Base-by-base conservation (phyloP, 1,140 invertebrate genomes). In the Drosophila ogumai region DNA sequence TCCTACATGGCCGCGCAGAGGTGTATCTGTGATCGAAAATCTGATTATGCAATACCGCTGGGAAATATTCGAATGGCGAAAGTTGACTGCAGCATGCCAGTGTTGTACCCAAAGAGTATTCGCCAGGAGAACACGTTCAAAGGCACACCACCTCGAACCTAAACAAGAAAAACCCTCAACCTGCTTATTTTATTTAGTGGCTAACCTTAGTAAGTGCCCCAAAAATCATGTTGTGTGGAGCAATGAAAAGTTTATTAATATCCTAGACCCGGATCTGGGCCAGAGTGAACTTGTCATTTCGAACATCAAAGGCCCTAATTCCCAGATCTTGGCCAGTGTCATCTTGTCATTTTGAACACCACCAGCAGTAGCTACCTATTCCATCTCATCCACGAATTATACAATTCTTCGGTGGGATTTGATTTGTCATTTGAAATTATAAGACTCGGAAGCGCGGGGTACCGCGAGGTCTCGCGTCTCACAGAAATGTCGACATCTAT, bases 11-110 rank as follows among this genome's bases (percentile, higher is more conserved):
- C 32, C 44, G 32, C 36, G 54, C 46, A 52, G 40, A 76, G 44
- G 25, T 76, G 55, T 76, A 68, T 77, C 49, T 77, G 74, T 56
- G 74, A 40, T 77, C 59, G 74, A 77, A 59, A 77, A 77, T 77
- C 50, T 59, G 55, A 58, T 77, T 77, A 77, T 77, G 74, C 74
- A 76, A 76, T 36, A 54, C 46, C 63, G 54, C 55, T 67, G 73
- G 43, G 34, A 50, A 69, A 69, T 69, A 67, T 65, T 25, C 63
- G 61, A 58, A 41, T 40, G 25, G 25, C 25, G 13, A 46, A 71
- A 58, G 32, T 54, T 36, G 50, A 22, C 19, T 28, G 34, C 28
- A 46, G 65, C 46, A 67, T 54, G 47, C 6, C 56, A 55, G 52
- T 55, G 52, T 43, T 43, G 28, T 44, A 44, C 38, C 31, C 43